Conservation (phyloP, 2,797 vertebrate species). For the Graptemys geographica region DNA sequence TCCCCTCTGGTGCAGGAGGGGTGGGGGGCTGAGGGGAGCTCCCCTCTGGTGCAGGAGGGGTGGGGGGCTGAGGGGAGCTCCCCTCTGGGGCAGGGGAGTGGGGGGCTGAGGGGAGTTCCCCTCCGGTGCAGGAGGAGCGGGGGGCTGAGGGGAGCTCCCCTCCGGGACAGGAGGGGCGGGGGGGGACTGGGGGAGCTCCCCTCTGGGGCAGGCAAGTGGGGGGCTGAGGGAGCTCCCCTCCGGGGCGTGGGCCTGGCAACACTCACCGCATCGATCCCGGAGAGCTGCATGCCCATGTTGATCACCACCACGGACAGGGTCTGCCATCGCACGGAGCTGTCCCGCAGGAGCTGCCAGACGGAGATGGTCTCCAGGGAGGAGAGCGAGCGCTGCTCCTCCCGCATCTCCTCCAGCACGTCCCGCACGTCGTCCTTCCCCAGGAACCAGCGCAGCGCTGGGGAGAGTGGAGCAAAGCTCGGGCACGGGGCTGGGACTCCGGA, state of each 20-base stretch:
- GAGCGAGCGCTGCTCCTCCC: constrained; percentile 87
- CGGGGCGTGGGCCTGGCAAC: rapidly evolving
- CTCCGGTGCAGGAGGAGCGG: not conserved
- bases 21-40: not conserved
- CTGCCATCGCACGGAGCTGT: constrained; percentile 88
- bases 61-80: not conserved
- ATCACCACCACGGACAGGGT: constrained; percentile 87
- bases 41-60: too few species aligned
- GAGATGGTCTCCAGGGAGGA: constrained; percentile 83
- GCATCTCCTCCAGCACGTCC: constrained; percentile 89
- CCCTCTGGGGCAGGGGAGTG: not conserved
- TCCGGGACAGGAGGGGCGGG: too few species aligned
- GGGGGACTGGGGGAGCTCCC: too few species aligned
- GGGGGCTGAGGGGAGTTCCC: not conserved
- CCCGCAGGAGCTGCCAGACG: constrained; percentile 82
- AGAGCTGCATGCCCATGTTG: constrained; percentile 93
- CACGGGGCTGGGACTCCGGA: not conserved
- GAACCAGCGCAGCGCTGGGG: constrained; percentile 85
- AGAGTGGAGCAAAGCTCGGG: rapidly evolving
- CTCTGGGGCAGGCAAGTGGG: not conserved
- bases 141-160: not conserved
- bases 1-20: rapidly evolving
- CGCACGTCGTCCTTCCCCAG: constrained; percentile 83
- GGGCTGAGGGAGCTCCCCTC: too few species aligned
- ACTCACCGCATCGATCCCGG: constrained; percentile 92